Percentiles rank a stretch among this genome's conserved stretches.
These are phyloP conservation scores for Apostichopus californicus DNA, from an alignment of 35 echinoderm and acorn worm genomes.

Conservation along the genomic window DNA sequence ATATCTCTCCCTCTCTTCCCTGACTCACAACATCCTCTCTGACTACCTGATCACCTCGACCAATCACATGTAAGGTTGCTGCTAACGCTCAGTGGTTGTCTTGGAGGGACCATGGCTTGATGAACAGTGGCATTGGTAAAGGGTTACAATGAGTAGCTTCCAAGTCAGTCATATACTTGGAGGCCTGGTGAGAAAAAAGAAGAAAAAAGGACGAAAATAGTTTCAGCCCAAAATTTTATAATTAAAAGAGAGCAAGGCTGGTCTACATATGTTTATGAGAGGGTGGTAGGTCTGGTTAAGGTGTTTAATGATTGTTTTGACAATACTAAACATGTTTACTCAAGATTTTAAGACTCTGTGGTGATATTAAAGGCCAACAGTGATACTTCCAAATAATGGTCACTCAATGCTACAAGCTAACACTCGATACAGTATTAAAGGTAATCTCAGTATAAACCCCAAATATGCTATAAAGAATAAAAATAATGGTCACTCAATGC, in stretches of 20 bases:
- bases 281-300: too few species aligned
- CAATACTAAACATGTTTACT: too few species aligned
- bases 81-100: background rate
- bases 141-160: constrained; percentile 92
- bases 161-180: constrained; percentile 96
- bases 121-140: constrained; percentile 72
- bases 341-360: too few species aligned
- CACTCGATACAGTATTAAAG: too few species aligned
- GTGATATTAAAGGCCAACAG: too few species aligned
- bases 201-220: background rate
- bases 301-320: too few species aligned
- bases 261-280: too few species aligned
- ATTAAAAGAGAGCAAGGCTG: background rate
- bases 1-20: background rate
- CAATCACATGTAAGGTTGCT: background rate
- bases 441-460: too few species aligned
- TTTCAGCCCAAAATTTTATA: background rate
- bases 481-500: too few species aligned
- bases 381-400: too few species aligned
- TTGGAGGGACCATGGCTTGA: constrained; percentile 81
- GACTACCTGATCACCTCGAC: background rate
- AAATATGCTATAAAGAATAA: too few species aligned
- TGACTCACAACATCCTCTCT: background rate
- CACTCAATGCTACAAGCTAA: too few species aligned
- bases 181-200: constrained; percentile 55